A percentile compares a stretch with the other conserved stretches of the same genome.
These are phyloP conservation scores for Xenops minutus DNA, from an alignment of 2,797 vertebrate genomes.

Conservation along the genomic window DNA sequence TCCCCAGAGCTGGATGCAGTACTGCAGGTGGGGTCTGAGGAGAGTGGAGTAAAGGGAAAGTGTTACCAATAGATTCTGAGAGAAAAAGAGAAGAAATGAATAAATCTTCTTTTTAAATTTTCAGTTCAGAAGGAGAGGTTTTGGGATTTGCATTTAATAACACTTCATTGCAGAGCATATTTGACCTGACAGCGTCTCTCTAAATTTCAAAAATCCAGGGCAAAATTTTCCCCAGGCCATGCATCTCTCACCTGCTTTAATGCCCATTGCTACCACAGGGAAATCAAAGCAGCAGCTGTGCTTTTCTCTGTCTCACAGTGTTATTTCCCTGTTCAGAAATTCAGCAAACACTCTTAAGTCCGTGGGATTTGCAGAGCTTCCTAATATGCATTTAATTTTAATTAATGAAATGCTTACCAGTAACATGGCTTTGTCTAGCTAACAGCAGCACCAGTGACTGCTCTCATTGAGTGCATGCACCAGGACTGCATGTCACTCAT, in stretches of 20 bases:
- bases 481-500: not conserved
- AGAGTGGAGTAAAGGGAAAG: not conserved
- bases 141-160: not conserved
- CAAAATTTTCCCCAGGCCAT: not conserved
- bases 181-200: not conserved
- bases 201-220: not conserved
- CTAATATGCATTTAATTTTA: not conserved
- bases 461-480: not conserved
- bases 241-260: slow-evolving; percentile 16
- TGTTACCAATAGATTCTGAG: not conserved
- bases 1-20: not conserved
- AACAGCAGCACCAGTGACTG: not conserved
- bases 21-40: not conserved
- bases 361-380: not conserved
- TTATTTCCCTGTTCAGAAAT: not conserved
- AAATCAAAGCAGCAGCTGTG: slow-evolving; percentile 2
- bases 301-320: not conserved
- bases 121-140: not conserved
- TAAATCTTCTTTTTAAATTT: not conserved
- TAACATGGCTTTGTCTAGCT: not conserved
- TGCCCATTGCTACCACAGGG: not conserved
- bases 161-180: not conserved
- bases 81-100: not conserved
- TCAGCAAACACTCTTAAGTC: not conserved
- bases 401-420: not conserved